These are phyloP conservation scores for Pachydiplax longipennis DNA, from an alignment of 2,888 invertebrate species.

Conservation along the genomic window DNA sequence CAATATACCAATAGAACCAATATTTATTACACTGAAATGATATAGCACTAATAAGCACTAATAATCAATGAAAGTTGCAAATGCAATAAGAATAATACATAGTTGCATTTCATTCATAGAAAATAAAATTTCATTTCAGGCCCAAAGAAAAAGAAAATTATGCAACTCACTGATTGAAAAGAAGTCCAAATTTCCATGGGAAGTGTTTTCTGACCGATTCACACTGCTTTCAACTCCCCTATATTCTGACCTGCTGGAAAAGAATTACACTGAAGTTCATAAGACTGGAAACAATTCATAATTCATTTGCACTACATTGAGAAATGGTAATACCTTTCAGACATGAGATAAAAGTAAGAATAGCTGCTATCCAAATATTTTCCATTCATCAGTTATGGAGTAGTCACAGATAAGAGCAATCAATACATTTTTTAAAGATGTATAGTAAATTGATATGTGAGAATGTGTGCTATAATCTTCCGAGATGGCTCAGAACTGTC, in stretches of 20 bases:
- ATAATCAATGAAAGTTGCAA: too few species aligned
- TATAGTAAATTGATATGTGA: too few species aligned
- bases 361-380: background rate
- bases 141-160: constrained; percentile 48
- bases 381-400: background rate
- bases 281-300: background rate
- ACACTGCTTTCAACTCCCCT: constrained; percentile 51
- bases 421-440: background rate
- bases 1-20: too few species aligned
- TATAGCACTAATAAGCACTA: too few species aligned
- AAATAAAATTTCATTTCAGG: background rate
- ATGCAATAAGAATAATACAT: too few species aligned
- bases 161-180: constrained; percentile 52
- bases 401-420: background rate
- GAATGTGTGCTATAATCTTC: too few species aligned
- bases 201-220: constrained; percentile 49
- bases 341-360: too few species aligned
- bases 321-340: too few species aligned
- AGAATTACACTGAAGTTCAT: background rate
- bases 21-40: too few species aligned
- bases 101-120: background rate
- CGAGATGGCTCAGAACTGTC: too few species aligned
- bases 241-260: background rate
- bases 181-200: constrained; percentile 51
- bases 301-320: too few species aligned